Conservation (phyloP, 2,797 vertebrate species). For the Thunnus albacares region DNA sequence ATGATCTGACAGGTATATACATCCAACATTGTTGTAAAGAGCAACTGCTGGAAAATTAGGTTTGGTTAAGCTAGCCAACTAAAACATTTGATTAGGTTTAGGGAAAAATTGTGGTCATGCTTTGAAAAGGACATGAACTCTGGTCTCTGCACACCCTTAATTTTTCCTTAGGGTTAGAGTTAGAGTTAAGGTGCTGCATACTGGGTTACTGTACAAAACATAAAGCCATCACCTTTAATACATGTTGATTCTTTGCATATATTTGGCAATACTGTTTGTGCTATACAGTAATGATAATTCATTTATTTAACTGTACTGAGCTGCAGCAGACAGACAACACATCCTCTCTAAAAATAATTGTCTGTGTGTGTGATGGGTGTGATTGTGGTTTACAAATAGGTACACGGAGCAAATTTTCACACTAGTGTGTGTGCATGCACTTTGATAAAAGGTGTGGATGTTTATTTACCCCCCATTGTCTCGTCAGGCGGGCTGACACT, state of each 20-base stretch:
- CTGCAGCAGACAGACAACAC: conserved; percentile 4
- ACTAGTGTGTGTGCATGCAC: background rate
- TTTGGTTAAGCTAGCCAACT: no score
- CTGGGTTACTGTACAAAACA: background rate
- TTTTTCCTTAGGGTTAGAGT: no score
- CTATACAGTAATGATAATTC: background rate
- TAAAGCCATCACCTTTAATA: background rate
- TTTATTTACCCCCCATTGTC: conserved; percentile 49
- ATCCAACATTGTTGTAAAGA: no score
- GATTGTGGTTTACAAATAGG: conserved; percentile 12
- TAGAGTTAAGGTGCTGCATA: no score
- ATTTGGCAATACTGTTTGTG: background rate
- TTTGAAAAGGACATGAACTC: no score
- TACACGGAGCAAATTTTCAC: background rate
- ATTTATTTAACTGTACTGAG: conserved; percentile 2
- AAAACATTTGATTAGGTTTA: no score
- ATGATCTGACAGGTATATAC: no score
- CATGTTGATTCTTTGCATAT: background rate
- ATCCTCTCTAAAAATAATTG: background rate
- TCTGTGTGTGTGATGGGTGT: background rate
- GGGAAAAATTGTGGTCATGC: no score
- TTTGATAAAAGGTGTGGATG: conserved; percentile 33
- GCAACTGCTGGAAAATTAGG: no score
- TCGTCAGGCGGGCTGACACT: conserved; percentile 37
- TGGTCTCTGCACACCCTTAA: no score